These are phyloP conservation scores for Zaprionus africanus DNA, from an alignment of 1,140 invertebrate genomes.

Conservation along the genomic window DNA sequence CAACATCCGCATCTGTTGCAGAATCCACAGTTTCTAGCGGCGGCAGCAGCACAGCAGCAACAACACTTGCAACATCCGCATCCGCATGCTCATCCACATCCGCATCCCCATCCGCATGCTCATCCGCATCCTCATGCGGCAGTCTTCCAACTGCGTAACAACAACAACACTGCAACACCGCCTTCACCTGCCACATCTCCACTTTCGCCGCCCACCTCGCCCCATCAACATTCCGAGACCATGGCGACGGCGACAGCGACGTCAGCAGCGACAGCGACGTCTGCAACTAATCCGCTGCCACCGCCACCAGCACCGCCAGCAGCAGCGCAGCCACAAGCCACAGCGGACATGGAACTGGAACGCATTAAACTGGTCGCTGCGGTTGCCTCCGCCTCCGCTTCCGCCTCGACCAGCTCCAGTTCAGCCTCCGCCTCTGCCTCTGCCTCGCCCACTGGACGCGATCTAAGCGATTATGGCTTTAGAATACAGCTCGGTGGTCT, in stretches of 20 bases:
- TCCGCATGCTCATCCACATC: slow-evolving; percentile 36
- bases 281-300: slow-evolving; percentile 35
- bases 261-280: slow-evolving; percentile 43
- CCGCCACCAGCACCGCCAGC: slow-evolving; percentile 46
- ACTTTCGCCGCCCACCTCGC: slow-evolving; percentile 75
- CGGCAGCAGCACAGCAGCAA: slow-evolving; percentile 73
- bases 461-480: slow-evolving; percentile 83
- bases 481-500: slow-evolving; percentile 84
- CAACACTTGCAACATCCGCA: slow-evolving; percentile 63
- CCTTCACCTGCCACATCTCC: slow-evolving; percentile 80
- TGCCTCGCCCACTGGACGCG: slow-evolving; percentile 63
- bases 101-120: slow-evolving; percentile 45
- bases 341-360: slow-evolving; percentile 79
- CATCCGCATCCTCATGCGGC: slow-evolving; percentile 33
- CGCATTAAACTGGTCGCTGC: slow-evolving; percentile 81
- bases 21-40: slow-evolving; percentile 77
- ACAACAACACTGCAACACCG: slow-evolving; percentile 48
- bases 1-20: slow-evolving; percentile 79
- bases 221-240: slow-evolving; percentile 56
- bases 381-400: slow-evolving; percentile 49
- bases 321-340: slow-evolving; percentile 21
- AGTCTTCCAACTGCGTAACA: slow-evolving; percentile 64
- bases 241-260: slow-evolving; percentile 40
- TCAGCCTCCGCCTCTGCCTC: slow-evolving; percentile 48
- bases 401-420: slow-evolving; percentile 38